Evolutionary conservation across 2,113 vertebrate species (phyloP).

Genomic region (Colius striatus): DNA sequence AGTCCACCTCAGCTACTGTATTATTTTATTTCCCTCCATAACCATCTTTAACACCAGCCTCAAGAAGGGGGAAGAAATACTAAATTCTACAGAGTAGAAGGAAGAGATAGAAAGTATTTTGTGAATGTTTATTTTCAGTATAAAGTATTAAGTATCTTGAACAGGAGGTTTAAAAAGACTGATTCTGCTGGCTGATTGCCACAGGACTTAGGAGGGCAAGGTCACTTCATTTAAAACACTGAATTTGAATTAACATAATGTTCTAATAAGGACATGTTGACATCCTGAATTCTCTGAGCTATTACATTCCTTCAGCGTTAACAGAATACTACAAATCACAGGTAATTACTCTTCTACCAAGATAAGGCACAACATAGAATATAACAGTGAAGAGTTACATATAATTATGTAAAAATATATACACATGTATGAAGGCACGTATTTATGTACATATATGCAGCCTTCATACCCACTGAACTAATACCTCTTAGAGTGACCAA

Average conservation of each 20-base stretch:
- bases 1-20: neutral
- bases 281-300: neutral
- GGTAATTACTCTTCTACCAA: neutral
- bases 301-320: neutral
- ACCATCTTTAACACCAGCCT: neutral
- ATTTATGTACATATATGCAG: neutral
- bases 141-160: neutral
- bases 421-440: neutral
- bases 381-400: neutral
- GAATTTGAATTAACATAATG: slow-evolving; percentile 4
- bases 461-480: neutral
- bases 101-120: neutral
- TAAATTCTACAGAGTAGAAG: neutral
- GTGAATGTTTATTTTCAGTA: neutral
- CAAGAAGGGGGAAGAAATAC: neutral
- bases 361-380: neutral
- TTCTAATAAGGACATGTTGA: slow-evolving; percentile 25
- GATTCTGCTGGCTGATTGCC: neutral
- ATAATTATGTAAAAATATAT: neutral
- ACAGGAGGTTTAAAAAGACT: neutral
- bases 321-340: neutral
- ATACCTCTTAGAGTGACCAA: neutral
- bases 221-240: slow-evolving; percentile 17
- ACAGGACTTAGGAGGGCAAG: neutral
- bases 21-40: neutral